Conservation (phyloP, 2,888 invertebrate genomes). For the Rhingia rostrata region DNA sequence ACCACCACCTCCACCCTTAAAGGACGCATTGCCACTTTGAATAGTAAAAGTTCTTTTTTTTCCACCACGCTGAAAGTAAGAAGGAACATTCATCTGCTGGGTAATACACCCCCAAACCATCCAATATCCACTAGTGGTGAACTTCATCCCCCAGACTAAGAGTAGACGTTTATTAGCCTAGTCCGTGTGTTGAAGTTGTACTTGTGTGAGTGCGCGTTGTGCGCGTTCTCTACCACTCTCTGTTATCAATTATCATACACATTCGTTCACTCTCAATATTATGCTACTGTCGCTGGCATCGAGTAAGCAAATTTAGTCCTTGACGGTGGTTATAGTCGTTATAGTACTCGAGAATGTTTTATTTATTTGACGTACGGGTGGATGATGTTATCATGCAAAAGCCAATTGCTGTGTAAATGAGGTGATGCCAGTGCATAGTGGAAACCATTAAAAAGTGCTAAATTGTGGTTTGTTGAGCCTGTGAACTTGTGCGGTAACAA, state of each 20-base stretch:
- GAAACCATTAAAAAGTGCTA: slow-evolving; percentile 13
- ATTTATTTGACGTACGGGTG: slow-evolving; percentile 56
- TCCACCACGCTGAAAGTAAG: not conserved
- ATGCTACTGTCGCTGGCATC: slow-evolving; percentile 13
- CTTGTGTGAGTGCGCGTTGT: slow-evolving; percentile 54
- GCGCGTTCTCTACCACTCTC: slow-evolving; percentile 30
- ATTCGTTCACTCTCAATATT: slow-evolving; percentile 4
- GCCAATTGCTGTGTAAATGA: slow-evolving; percentile 47
- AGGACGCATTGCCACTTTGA: slow-evolving; percentile 40
- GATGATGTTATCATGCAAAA: slow-evolving; percentile 63
- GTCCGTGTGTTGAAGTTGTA: slow-evolving; percentile 21
- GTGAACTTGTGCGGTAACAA: not conserved
- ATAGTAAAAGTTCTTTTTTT: slow-evolving; percentile 51
- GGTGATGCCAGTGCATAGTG: slow-evolving; percentile 7
- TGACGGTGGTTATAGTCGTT: slow-evolving; percentile 60
- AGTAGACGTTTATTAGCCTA: slow-evolving; percentile 58
- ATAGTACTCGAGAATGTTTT: slow-evolving; percentile 57
- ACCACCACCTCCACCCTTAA: slow-evolving; percentile 9
- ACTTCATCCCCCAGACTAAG: slow-evolving; percentile 52
- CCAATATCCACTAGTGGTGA: slow-evolving; percentile 12
- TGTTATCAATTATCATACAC: not conserved
- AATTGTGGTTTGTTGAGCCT: slow-evolving; percentile 9
- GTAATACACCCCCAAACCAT: not conserved
- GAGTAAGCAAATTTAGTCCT: slow-evolving; percentile 46
- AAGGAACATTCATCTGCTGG: slow-evolving; percentile 23